Conservation (phyloP, 2,113 vertebrate species). For the Leptosomus discolor region DNA sequence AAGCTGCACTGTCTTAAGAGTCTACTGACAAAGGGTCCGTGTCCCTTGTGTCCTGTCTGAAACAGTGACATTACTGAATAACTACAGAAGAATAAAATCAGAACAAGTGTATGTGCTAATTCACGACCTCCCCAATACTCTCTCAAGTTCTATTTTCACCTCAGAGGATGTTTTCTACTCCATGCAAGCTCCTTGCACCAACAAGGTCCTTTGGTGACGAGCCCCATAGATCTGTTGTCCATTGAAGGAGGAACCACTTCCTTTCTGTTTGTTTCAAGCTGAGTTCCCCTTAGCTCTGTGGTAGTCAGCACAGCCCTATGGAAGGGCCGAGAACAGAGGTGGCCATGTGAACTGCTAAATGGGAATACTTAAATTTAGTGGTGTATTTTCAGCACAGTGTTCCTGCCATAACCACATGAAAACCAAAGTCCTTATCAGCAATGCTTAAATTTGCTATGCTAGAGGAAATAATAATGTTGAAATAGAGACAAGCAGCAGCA, state of each 20-base stretch:
- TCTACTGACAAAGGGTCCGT: neutral
- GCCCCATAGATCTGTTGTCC: neutral
- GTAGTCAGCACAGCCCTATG: no score
- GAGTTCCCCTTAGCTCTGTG: neutral
- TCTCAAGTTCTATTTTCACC: neutral
- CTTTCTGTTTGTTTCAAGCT: neutral
- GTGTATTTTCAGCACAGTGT: neutral
- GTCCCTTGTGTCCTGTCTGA: neutral
- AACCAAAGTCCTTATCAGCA: neutral
- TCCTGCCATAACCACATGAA: neutral
- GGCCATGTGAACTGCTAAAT: no score
- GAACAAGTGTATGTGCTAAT: neutral
- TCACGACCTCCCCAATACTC: neutral
- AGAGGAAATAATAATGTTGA: neutral
- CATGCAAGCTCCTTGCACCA: neutral
- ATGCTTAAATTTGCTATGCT: neutral
- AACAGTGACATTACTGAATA: neutral
- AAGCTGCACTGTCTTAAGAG: neutral
- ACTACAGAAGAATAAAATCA: neutral
- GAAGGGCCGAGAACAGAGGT: no score
- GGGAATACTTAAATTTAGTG: no score
- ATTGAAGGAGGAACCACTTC: neutral
- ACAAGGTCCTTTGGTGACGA: neutral
- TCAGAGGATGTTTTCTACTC: fast-evolving
- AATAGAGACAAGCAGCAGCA: neutral